Percentiles rank a stretch among this genome's conserved stretches.
phyloP scores from a whole-genome alignment of 2,113 vertebrate genomes.

The Vulpes lagopus region DNA sequence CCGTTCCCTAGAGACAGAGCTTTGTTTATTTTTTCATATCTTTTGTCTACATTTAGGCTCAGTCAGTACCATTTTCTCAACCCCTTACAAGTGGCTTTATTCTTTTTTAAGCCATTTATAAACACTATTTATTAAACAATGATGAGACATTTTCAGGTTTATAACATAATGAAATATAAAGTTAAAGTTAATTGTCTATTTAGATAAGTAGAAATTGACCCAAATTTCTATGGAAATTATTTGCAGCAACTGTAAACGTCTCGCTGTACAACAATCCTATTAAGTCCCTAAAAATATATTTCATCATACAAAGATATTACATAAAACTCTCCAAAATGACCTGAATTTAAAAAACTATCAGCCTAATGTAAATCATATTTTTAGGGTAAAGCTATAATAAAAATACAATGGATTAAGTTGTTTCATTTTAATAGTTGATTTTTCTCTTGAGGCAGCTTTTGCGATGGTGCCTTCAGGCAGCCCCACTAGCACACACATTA shows the following conservation, averaged over 20 bases:
- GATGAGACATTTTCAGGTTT: slow-evolving; percentile 63
- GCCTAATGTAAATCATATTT: slow-evolving; percentile 35
- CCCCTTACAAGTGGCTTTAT: background rate
- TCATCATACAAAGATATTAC: slow-evolving; percentile 34
- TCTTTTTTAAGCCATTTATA: slow-evolving; percentile 62
- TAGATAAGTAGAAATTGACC: slow-evolving; percentile 64
- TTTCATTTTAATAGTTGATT: slow-evolving; percentile 52
- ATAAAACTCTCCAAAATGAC: slow-evolving; percentile 15
- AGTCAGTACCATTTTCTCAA: background rate
- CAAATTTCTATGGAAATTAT: slow-evolving; percentile 65
- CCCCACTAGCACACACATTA: background rate
- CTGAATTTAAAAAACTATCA: slow-evolving; percentile 23
- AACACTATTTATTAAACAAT: slow-evolving; percentile 58
- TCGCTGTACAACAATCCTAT: slow-evolving; percentile 82
- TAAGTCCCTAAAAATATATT: slow-evolving; percentile 52
- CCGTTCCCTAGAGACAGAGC: background rate
- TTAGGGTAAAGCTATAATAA: slow-evolving; percentile 53
- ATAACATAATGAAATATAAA: slow-evolving; percentile 67
- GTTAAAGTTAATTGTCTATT: slow-evolving; percentile 59
- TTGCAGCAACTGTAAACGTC: slow-evolving; percentile 69
- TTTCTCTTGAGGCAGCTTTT: slow-evolving; percentile 51
- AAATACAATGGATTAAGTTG: slow-evolving; percentile 54
- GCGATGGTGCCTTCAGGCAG: slow-evolving; percentile 75
- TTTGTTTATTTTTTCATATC: background rate
- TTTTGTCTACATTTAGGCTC: background rate